Evolutionary conservation across 2,888 invertebrate genomes (phyloP).

Genomic region (Plagodis pulveraria): DNA sequence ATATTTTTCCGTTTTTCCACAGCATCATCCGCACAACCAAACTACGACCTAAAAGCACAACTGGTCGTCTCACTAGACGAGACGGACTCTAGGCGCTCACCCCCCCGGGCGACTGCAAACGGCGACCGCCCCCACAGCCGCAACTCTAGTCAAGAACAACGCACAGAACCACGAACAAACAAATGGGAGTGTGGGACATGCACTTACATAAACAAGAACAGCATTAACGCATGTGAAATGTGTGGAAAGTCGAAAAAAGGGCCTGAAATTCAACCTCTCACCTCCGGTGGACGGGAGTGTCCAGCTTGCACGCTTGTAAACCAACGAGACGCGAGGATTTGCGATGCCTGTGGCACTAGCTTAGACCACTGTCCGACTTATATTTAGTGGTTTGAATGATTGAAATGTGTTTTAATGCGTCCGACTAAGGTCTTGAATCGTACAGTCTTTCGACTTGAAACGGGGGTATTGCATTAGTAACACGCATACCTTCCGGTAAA

Average conservation of each 20-base stretch:
- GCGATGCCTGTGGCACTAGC: slow-evolving; percentile 88
- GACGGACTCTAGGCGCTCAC: slow-evolving; percentile 59
- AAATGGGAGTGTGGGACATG: slow-evolving; percentile 90
- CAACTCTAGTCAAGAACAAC: slow-evolving; percentile 33
- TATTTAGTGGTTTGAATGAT: slow-evolving; percentile 70
- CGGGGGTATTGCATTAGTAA: too few species aligned
- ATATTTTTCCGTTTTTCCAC: slow-evolving; percentile 7
- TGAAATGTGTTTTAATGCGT: not conserved
- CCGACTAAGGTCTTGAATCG: not conserved
- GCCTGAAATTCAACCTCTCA: slow-evolving; percentile 86
- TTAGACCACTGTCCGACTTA: slow-evolving; percentile 91
- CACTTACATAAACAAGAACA: slow-evolving; percentile 87
- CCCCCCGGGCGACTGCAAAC: slow-evolving; percentile 44
- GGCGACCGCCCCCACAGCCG: slow-evolving; percentile 52
- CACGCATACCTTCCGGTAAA: too few species aligned
- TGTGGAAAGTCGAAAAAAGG: slow-evolving; percentile 88
- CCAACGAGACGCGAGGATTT: slow-evolving; percentile 85
- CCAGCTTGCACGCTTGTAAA: slow-evolving; percentile 91
- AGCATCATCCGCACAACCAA: slow-evolving; percentile 52
- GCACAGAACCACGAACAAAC: slow-evolving; percentile 33
- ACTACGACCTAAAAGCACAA: slow-evolving; percentile 73
- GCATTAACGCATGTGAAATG: slow-evolving; percentile 87
- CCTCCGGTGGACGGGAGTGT: slow-evolving; percentile 90
- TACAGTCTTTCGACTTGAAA: not conserved
- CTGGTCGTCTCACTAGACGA: slow-evolving; percentile 76